Evolutionary conservation across 2,888 invertebrate species (phyloP), one percentile per base, ranked within the genome.

Genomic region (Drosophila flavopinicola): DNA sequence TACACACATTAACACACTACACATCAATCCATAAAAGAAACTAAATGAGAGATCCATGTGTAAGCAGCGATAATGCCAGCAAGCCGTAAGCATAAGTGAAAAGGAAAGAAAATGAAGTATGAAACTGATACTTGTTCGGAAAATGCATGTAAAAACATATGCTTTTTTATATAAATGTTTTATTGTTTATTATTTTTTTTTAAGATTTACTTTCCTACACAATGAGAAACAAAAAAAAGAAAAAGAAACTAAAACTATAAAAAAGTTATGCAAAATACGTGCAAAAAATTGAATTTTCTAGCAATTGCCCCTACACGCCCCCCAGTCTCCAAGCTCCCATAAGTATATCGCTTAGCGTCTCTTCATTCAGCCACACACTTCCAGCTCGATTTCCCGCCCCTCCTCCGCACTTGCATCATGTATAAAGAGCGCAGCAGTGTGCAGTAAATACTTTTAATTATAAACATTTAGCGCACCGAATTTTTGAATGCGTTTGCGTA

Each of bases 91-190:
- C 60, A 68, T 66, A 76, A 73, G 65, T 59, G 37, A 65, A 76
- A 67, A 76, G 57, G 61, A 67, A 54, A 37, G 35, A 48, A 73
- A 60, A 60, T 63, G 70, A 70, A 77, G 64, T 63, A 57, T 57
- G 41, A 27, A 30, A 44, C 48, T 45, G 48, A 67, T 66, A 69
- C 57, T 78, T 75, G 67, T 75, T 78, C 33, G 49, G 48, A 78
- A 66, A 78, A 59, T 71, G 72, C 82, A 75, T 86, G 85, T 84
- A 79, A 76, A 77, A 79, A 67, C 71, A 54, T 71, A 63, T 75
- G 75, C 79, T 74, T 74, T 79, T 78, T 86, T 72, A 78, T 78
- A 84, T 80, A 80, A 67, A 82, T 85, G 73, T 78, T 73, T 73
- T 58, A 67, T 66, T 73, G 66, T 77, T 83, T 84, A 70, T 58